Evolutionary conservation across 2,797 vertebrate genomes (phyloP).

Genomic region (Hemitrygon akajei): DNA sequence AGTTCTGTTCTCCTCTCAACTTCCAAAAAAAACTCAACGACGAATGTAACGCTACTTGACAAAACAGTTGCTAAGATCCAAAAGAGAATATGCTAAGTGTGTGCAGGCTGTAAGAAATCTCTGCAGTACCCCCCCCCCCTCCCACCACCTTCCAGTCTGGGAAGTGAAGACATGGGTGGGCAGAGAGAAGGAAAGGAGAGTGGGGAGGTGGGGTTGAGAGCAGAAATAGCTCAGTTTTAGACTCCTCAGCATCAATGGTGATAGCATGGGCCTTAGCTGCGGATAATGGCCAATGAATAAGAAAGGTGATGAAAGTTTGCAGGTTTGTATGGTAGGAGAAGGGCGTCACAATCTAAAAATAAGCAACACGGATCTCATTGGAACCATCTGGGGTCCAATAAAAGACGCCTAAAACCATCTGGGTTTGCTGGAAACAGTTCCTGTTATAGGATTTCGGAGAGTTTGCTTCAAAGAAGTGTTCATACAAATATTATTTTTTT

Average conservation of each 20-base stretch:
- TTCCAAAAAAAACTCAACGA: conserved; percentile 22
- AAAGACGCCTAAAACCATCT: not conserved
- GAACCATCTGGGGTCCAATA: not conserved
- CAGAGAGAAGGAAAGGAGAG: not conserved
- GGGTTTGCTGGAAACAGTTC: not conserved
- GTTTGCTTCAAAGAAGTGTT: conserved; percentile 33
- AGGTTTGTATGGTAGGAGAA: not conserved
- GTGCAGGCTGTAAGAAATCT: not conserved
- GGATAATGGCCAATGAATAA: not conserved
- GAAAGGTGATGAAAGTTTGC: not conserved
- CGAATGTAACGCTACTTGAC: conserved; percentile 8
- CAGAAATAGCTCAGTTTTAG: not conserved
- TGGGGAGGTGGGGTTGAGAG: not conserved
- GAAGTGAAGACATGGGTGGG: not conserved
- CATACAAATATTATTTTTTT: conserved; percentile 35
- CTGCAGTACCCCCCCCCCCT: not conserved
- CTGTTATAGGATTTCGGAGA: conserved; percentile 14
- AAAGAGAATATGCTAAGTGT: not conserved
- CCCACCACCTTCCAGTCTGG: not conserved
- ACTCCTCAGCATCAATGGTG: not conserved
- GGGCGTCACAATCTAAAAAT: not conserved
- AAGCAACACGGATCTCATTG: not conserved
- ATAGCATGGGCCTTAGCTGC: not conserved
- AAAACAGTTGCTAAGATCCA: not conserved
- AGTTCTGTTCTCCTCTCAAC: not conserved